phyloP scores from a whole-genome alignment of 1,140 invertebrate genomes.

The Steinernema feltiae region DNA sequence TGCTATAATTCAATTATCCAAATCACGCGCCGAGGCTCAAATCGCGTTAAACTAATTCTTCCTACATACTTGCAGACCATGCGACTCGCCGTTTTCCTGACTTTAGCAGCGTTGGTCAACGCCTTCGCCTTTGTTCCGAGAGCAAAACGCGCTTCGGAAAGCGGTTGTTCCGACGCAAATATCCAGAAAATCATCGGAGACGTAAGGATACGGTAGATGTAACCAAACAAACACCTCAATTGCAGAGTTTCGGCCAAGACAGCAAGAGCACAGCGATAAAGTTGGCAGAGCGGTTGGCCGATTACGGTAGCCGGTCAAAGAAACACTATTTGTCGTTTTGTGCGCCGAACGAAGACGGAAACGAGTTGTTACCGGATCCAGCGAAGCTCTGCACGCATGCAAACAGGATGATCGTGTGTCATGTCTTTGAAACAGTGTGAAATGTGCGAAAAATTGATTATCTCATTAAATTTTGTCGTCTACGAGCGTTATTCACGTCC shows the following conservation, averaged over 20 bases:
- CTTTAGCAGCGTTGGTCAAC: no score
- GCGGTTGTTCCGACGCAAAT: background rate
- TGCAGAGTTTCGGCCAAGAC: background rate
- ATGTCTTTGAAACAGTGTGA: background rate
- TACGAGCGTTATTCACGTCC: background rate
- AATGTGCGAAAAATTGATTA: background rate
- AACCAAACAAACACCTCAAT: background rate
- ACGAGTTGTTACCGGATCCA: background rate
- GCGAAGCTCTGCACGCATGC: background rate
- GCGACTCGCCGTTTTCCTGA: no score
- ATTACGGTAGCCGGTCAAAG: background rate
- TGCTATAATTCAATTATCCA: no score
- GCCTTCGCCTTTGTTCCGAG: no score
- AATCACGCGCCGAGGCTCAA: no score
- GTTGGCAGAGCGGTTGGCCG: background rate
- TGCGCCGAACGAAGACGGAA: background rate
- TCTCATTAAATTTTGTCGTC: background rate
- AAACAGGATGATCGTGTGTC: background rate
- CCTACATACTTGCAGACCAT: no score
- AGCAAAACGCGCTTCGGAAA: no score
- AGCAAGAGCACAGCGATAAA: background rate
- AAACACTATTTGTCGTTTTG: background rate
- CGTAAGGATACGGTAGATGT: background rate
- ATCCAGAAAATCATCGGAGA: background rate
- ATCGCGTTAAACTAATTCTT: no score